Evolutionary conservation across 2,888 invertebrate genomes (phyloP).

Genomic region (Sicus ferrugineus): DNA sequence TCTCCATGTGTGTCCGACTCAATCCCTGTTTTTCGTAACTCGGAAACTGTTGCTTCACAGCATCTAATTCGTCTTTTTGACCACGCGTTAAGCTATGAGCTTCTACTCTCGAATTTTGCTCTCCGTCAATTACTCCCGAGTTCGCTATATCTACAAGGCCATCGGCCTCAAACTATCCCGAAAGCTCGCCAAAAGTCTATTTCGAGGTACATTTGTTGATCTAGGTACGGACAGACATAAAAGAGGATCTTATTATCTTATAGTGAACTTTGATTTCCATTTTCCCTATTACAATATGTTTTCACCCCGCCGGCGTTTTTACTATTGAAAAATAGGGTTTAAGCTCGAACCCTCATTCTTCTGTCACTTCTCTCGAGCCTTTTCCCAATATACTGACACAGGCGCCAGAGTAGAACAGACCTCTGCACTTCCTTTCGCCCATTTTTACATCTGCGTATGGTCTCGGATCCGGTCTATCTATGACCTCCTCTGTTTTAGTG

Average conservation of each 20-base stretch:
- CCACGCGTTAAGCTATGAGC: neutral
- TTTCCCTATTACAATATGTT: constrained; percentile 25
- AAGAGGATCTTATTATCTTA: neutral
- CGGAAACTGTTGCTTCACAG: neutral
- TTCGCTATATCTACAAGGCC: neutral
- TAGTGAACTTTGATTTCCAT: neutral
- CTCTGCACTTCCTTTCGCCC: neutral
- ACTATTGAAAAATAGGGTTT: constrained; percentile 14
- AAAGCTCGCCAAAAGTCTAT: constrained; percentile 36
- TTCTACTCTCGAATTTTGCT: neutral
- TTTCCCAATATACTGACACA: neutral
- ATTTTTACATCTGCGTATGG: neutral
- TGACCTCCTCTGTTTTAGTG: no score
- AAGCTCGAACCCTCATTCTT: neutral
- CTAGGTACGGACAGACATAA: constrained; percentile 21
- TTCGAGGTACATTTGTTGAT: constrained; percentile 34
- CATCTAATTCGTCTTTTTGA: neutral
- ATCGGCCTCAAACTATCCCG: constrained; percentile 22
- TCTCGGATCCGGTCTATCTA: neutral
- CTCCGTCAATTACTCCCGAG: neutral
- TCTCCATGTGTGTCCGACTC: neutral
- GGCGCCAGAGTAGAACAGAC: neutral
- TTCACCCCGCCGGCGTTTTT: constrained; percentile 16
- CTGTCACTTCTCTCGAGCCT: neutral
- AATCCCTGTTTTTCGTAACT: neutral